Conservation (phyloP, 1,140 invertebrate genomes). For the Drosophila busckii region DNA sequence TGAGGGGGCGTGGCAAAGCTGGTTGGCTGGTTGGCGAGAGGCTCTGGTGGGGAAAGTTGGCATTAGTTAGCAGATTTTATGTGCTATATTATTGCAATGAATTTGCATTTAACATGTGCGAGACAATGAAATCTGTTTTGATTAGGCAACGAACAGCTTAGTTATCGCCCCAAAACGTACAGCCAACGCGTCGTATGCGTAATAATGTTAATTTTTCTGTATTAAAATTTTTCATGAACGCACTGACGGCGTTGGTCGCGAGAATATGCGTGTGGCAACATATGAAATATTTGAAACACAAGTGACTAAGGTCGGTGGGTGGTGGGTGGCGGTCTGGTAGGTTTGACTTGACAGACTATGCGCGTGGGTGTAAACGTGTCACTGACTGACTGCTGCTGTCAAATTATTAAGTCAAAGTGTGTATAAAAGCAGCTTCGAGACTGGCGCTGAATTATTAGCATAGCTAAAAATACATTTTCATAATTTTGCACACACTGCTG, state of each 20-base stretch:
- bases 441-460: conserved; percentile 52
- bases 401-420: conserved; percentile 67
- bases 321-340: background rate
- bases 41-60: conserved; percentile 13
- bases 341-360: too few species aligned
- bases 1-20: background rate
- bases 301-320: conserved; percentile 2
- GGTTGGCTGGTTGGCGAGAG: background rate
- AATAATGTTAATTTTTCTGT: conserved; percentile 42
- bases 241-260: too few species aligned
- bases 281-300: conserved; percentile 34
- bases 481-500: background rate
- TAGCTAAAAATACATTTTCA: conserved; percentile 53
- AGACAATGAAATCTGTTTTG: conserved; percentile 53
- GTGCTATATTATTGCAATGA: conserved; percentile 49
- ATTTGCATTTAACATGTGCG: conserved; percentile 63
- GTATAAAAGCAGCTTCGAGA: conserved; percentile 20
- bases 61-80: conserved; percentile 69
- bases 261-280: conserved; percentile 17
- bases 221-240: conserved; percentile 8
- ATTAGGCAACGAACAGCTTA: conserved; percentile 6
- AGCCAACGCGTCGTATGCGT: conserved; percentile 30
- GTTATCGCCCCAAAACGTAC: conserved; percentile 35
- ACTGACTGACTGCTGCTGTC: conserved; percentile 67
- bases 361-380: conserved; percentile 23